Base-by-base conservation (phyloP, 2,888 invertebrate species). In the Nipponacmea schrenckii region DNA sequence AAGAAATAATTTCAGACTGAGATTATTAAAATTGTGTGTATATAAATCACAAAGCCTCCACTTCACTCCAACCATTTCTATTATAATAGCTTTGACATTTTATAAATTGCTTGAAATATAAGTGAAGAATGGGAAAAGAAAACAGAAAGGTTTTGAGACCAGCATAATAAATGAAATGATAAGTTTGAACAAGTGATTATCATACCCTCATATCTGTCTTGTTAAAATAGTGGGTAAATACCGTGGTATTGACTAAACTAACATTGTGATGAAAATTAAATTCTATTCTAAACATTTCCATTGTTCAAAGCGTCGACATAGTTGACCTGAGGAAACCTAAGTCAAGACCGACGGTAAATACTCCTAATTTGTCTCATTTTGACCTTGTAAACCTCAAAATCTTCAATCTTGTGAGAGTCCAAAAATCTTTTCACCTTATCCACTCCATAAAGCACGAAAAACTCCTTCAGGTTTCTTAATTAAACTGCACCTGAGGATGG, bases 141-240 rank as follows among this genome's bases (percentile, higher is more conserved):
- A 39, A 39, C 39, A 39, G 8, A 39, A 39, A 39, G 39, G 39
- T 39, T 39, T 39, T 39, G 39, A 10, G 39, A 39, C 39, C 39
- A 39, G 39, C 39, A 39, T 39, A 39, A 39, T 39, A 39, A 39
- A 39, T 39, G 39, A 39, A 56, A 56, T 56, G 20, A 56, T 56
- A 56, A 56, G 56, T 56, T 56, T 56, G 24, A 56, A 24, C 56
- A 56, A 56, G 56, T 56, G 56, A 56, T 56, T 56, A 56, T 56
- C 56, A 56, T 56, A 56, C 24, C 56, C 24, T 20, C 24, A 20
- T 56, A 56, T 39, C 56, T 20, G 56, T 56, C 24, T 24, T 20
- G 56, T 56, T 56, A 56, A 56, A 56, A 56, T 56, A 56, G 20
- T 24, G 56, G 10, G 20, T 56, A 56, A 56, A 56, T 56, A 56